Conservation (phyloP, 2,113 vertebrate genomes). For the Peromyscus californicus region DNA sequence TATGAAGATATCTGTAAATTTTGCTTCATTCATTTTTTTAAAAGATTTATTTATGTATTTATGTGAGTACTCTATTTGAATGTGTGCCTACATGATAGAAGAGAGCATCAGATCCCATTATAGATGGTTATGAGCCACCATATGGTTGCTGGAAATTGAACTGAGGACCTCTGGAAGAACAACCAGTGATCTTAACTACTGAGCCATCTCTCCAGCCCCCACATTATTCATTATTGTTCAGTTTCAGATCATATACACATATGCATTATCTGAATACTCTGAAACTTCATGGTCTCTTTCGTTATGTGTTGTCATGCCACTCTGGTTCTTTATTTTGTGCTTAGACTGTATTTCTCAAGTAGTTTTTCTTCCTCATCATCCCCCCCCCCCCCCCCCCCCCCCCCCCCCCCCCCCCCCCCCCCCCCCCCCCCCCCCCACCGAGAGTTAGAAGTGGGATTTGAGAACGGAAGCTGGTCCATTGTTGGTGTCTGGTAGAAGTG, state of each 20-base stretch:
- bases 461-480: not conserved
- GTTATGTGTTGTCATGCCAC: slow-evolving; percentile 49
- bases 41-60: not conserved
- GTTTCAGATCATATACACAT: not conserved
- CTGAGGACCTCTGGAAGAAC: not conserved
- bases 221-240: not conserved
- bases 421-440: too few species aligned
- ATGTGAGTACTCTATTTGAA: not conserved
- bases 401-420: too few species aligned
- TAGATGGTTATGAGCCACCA: not conserved
- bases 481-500: not conserved
- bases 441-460: slow-evolving; percentile 2
- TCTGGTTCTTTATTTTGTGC: slow-evolving; percentile 48
- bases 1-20: slow-evolving; percentile 14
- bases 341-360: slow-evolving; percentile 33
- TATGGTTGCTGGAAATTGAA: not conserved
- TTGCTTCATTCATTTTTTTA: not conserved
- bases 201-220: not conserved
- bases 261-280: slow-evolving; percentile 48
- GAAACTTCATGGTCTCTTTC: slow-evolving; percentile 21
- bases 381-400: too few species aligned
- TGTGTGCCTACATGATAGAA: not conserved
- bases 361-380: slow-evolving; percentile 36
- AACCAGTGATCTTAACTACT: not conserved
- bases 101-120: not conserved